A percentile compares a stretch with the other conserved stretches of the same genome.
Evolutionary conservation across 2,888 invertebrate species (phyloP).

Genomic region (Caprella mutica): DNA sequence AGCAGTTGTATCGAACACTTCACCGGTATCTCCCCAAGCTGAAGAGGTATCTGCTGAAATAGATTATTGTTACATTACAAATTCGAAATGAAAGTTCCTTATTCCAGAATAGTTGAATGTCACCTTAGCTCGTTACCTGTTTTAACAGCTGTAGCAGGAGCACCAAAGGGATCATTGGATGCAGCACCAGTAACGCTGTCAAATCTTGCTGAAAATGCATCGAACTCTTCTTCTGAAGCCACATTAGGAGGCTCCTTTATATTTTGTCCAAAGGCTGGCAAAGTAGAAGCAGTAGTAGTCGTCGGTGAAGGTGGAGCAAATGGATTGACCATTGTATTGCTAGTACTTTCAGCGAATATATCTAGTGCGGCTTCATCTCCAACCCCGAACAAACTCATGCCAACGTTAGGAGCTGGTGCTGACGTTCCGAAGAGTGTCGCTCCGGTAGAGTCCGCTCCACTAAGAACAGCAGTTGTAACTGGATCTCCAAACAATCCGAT

Average conservation of each 20-base stretch:
- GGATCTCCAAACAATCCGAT: slow-evolving; percentile 1
- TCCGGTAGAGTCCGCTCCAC: slow-evolving; percentile 33
- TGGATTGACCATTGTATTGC: slow-evolving; percentile 36
- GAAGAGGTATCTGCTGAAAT: slow-evolving; percentile 20
- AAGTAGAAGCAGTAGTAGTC: slow-evolving; percentile 16
- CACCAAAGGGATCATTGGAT: slow-evolving; percentile 46
- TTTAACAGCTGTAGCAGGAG: slow-evolving; percentile 35
- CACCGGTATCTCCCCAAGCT: slow-evolving; percentile 44
- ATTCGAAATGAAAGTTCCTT: not conserved
- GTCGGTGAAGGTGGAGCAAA: slow-evolving; percentile 32
- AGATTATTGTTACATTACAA: not conserved
- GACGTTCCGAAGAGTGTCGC: slow-evolving; percentile 29
- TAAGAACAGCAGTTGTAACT: slow-evolving; percentile 13
- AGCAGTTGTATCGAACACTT: slow-evolving; percentile 25
- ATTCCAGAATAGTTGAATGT: not conserved
- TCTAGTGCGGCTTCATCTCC: slow-evolving; percentile 30
- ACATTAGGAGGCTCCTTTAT: slow-evolving; percentile 21
- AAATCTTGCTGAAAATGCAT: slow-evolving; percentile 80
- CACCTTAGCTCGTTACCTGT: slow-evolving; percentile 18
- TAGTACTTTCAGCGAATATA: slow-evolving; percentile 33
- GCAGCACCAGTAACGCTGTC: slow-evolving; percentile 50
- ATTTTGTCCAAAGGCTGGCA: slow-evolving; percentile 6
- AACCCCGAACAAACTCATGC: slow-evolving; percentile 30
- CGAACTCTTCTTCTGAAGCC: slow-evolving; percentile 53
- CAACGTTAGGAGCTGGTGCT: slow-evolving; percentile 32